These are phyloP conservation scores for Pterocles orientalis DNA, from an alignment of 2,113 vertebrate genomes.

Conservation along the genomic window DNA sequence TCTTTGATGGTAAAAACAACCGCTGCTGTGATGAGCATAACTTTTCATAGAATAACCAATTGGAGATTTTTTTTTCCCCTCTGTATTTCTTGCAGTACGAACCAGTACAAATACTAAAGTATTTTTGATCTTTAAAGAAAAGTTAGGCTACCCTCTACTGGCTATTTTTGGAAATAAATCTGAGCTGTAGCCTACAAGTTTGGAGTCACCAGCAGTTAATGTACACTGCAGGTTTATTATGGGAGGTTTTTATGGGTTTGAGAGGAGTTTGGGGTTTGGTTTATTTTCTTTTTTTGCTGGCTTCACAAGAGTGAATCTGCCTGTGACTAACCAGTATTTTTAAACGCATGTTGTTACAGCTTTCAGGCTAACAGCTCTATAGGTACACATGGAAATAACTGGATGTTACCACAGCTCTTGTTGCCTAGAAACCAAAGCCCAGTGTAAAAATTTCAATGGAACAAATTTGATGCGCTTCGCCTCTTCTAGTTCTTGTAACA, in stretches of 20 bases:
- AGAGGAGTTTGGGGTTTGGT: background rate
- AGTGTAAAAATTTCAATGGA: background rate
- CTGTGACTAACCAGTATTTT: background rate
- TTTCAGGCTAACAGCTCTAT: background rate
- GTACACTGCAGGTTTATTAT: background rate
- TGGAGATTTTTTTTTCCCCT: background rate
- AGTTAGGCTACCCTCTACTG: conserved; percentile 50
- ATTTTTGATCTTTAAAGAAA: background rate
- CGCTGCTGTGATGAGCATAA: background rate
- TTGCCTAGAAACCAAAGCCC: conserved; percentile 46
- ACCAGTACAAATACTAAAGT: background rate
- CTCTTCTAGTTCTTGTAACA: background rate
- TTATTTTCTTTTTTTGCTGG: background rate
- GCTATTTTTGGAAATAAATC: conserved; percentile 7
- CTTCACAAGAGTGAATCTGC: background rate
- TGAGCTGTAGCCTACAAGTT: background rate
- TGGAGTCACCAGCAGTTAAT: background rate
- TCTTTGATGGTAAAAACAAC: background rate
- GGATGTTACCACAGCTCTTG: background rate
- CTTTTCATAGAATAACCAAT: background rate
- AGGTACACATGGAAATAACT: background rate
- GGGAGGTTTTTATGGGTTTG: background rate
- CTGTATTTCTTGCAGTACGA: background rate
- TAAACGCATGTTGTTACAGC: background rate
- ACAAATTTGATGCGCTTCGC: background rate